Percentiles rank a stretch among this genome's conserved stretches.
Conservation (phyloP, 2,797 vertebrate genomes). For the Hydrolagus colliei region DNA sequence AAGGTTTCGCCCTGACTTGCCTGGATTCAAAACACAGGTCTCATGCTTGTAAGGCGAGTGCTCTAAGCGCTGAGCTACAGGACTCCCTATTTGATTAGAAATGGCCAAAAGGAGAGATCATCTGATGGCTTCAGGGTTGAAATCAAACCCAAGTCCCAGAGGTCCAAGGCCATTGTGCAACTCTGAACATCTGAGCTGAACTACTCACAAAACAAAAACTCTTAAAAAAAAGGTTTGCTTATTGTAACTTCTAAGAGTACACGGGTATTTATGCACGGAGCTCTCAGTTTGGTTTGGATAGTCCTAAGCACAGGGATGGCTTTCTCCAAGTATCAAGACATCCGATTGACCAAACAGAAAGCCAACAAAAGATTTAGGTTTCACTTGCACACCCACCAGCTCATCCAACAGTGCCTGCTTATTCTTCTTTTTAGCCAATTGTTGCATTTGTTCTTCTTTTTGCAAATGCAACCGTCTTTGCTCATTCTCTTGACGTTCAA, state of each 20-base stretch:
- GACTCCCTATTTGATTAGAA: too few species aligned
- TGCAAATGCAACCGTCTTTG: constrained; percentile 73
- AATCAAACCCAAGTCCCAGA: not conserved
- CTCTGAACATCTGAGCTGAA: not conserved
- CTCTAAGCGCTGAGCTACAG: too few species aligned
- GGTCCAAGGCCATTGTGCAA: not conserved
- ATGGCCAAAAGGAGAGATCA: too few species aligned
- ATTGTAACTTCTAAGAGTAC: too few species aligned
- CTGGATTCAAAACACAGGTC: too few species aligned
- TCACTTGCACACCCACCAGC: constrained; percentile 63
- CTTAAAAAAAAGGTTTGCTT: not conserved
- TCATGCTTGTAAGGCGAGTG: too few species aligned
- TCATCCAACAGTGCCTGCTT: constrained; percentile 91
- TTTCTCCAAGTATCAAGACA: too few species aligned
- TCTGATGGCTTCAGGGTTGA: too few species aligned
- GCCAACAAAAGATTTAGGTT: constrained; percentile 32
- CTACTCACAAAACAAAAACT: not conserved
- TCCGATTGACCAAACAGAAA: not conserved
- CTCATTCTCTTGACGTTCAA: constrained; percentile 77
- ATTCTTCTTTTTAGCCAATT: constrained; percentile 84
- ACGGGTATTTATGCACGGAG: constrained; percentile 32
- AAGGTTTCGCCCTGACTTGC: too few species aligned
- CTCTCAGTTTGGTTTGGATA: too few species aligned
- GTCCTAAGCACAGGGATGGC: constrained; percentile 32
- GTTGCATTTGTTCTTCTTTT: constrained; percentile 86